phyloP scores from a whole-genome alignment of 2,888 invertebrate genomes.

The Heliconius ethilla region DNA sequence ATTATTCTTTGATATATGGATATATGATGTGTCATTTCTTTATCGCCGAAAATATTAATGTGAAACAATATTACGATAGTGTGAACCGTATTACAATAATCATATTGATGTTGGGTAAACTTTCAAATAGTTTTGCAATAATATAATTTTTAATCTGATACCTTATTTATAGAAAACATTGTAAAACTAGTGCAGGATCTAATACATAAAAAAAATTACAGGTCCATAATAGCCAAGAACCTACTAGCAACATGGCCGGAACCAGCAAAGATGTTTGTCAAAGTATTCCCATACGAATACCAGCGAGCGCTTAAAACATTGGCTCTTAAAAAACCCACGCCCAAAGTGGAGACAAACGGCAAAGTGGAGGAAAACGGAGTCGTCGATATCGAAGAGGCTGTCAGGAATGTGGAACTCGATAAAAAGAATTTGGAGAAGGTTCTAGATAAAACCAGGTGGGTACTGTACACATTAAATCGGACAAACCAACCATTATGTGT shows the following conservation, averaged over 20 bases:
- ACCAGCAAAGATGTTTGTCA: constrained; percentile 90
- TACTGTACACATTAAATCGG: not conserved
- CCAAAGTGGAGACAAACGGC: constrained; percentile 61
- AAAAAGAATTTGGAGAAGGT: constrained; percentile 91
- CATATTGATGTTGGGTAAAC: no score
- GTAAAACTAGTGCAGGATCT: no score
- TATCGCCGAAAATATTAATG: no score
- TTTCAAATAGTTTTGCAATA: no score
- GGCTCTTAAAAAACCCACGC: constrained; percentile 65
- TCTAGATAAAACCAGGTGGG: constrained; percentile 87
- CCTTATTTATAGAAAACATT: no score
- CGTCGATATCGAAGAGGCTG: constrained; percentile 94
- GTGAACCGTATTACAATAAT: no score
- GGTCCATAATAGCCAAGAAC: constrained; percentile 89
- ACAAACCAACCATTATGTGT: no score
- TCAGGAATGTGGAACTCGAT: constrained; percentile 88
- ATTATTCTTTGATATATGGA: not conserved
- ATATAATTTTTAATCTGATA: no score
- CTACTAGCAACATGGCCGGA: constrained; percentile 91
- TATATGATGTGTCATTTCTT: no score
- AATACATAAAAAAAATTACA: constrained; percentile 44
- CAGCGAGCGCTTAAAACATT: constrained; percentile 92
- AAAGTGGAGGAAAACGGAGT: constrained; percentile 68
- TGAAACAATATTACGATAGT: no score
- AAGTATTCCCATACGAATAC: constrained; percentile 99